Evolutionary conservation across 2,113 vertebrate genomes (phyloP), one percentile per base, ranked within the genome.

Genomic region (Percopsis transmontana): DNA sequence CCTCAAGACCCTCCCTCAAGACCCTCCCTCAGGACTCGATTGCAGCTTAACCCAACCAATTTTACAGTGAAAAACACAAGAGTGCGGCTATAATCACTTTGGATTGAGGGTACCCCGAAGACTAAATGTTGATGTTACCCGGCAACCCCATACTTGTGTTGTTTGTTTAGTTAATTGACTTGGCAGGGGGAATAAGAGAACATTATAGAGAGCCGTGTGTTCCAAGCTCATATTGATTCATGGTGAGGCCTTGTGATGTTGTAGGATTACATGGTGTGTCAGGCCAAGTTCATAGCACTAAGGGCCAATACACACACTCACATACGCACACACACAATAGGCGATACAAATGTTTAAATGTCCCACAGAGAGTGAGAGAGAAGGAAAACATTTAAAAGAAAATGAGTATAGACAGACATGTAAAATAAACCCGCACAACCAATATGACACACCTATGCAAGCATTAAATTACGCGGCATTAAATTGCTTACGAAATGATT

Each of bases 81-180:
- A 53, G 23, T 20, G 48, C 24, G 47, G 33, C 60, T 55, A 27
- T 62, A 74, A 70, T 77, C 54, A 6, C 7, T 58, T 63, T 72
- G 15, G 53, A 8, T 70, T 61, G 47, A 65, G 45, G 58, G 42
- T 52, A n/a, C 27, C 44, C 51, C 41, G 65, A 76, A 59, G 67
- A 52, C 16, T 62, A 68, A 77, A 68, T 50, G 40, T 58, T 73
- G 63, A 62, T 61, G 78, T 82, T 80, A 79, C 80, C 66, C 52
- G 66, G 74, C 80, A 75, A 77, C 78, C 44, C 20, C 13, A 40
- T 66, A 23, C 70, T 74, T 79, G 38, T 64, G 40, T 62, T 64
- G 5, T 21, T 80, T 23, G 68, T 69, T 60, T 44, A 27, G 21
- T 66, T 55, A 3, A 2, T 66, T 45, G 65, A 76, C 44, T 68